Percentiles rank a stretch among this genome's conserved stretches.
phyloP scores from a whole-genome alignment of 2,797 vertebrate species.

The Myotis pilosus region DNA sequence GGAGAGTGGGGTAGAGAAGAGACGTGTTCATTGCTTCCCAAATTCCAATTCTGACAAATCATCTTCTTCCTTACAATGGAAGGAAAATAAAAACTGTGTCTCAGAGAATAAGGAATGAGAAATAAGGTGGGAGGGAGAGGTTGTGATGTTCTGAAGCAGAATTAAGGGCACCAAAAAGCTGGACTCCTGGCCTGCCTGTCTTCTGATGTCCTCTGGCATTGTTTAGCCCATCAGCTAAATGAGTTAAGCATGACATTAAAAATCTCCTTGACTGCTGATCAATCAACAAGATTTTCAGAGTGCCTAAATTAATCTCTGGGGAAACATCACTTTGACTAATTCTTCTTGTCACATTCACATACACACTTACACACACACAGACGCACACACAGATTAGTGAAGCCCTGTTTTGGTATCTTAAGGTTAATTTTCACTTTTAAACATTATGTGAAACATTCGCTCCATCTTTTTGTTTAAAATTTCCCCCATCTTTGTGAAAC shows the following conservation, averaged over 20 bases:
- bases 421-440: neutral
- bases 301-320: constrained; percentile 28
- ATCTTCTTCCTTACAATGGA: neutral
- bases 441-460: neutral
- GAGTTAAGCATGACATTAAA: constrained; percentile 46
- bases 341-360: neutral
- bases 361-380: neutral
- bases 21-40: neutral
- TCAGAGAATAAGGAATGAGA: neutral
- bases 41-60: neutral
- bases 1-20: neutral
- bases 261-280: constrained; percentile 11
- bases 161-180: neutral
- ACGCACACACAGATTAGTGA: neutral
- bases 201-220: neutral
- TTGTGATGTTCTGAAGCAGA: neutral
- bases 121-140: neutral
- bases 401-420: neutral
- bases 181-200: neutral
- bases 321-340: constrained; percentile 40
- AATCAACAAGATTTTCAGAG: constrained; percentile 36
- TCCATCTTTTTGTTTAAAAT: neutral
- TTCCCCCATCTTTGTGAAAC: neutral
- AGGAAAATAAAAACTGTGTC: neutral
- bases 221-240: constrained; percentile 43